A percentile compares a stretch with the other conserved stretches of the same genome.
Evolutionary conservation across 1,140 invertebrate genomes (phyloP).

Genomic region (Drosophila cardini): DNA sequence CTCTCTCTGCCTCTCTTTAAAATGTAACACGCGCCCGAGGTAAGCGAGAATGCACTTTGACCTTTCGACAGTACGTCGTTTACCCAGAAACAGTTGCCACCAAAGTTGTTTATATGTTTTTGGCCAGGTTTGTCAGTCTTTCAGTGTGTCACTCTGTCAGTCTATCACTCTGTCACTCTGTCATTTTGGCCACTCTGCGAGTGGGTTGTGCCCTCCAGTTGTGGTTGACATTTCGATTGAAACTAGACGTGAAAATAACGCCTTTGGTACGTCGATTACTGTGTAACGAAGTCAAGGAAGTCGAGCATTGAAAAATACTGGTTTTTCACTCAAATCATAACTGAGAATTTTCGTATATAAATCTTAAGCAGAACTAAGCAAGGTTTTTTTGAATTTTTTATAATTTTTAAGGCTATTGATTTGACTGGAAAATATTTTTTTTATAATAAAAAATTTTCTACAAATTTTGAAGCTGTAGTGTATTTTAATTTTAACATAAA

Average conservation of each 20-base stretch:
- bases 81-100: slow-evolving; percentile 43
- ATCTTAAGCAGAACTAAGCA: too few relatives aligned
- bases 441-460: too few relatives aligned
- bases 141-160: slow-evolving; percentile 27
- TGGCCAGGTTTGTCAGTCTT: slow-evolving; percentile 37
- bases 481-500: too few relatives aligned
- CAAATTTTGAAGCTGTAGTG: too few relatives aligned
- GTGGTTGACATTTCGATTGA: slow-evolving; percentile 48
- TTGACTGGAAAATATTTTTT: too few relatives aligned
- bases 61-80: slow-evolving; percentile 21
- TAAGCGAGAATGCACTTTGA: slow-evolving; percentile 5
- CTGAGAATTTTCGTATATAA: too few relatives aligned
- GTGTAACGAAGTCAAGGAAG: background rate
- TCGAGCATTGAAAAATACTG: too few relatives aligned
- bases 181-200: slow-evolving; percentile 11
- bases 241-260: slow-evolving; percentile 19
- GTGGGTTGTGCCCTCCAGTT: slow-evolving; percentile 37
- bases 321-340: too few relatives aligned
- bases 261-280: slow-evolving; percentile 4
- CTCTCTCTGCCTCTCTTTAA: background rate
- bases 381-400: too few relatives aligned
- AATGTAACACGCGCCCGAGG: slow-evolving; percentile 27
- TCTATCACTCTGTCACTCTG: slow-evolving; percentile 6
- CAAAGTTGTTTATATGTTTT: slow-evolving; percentile 30
- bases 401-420: too few relatives aligned